These are phyloP conservation scores for Nerophis lumbriciformis DNA, from an alignment of 2,113 vertebrate genomes.

Conservation along the genomic window DNA sequence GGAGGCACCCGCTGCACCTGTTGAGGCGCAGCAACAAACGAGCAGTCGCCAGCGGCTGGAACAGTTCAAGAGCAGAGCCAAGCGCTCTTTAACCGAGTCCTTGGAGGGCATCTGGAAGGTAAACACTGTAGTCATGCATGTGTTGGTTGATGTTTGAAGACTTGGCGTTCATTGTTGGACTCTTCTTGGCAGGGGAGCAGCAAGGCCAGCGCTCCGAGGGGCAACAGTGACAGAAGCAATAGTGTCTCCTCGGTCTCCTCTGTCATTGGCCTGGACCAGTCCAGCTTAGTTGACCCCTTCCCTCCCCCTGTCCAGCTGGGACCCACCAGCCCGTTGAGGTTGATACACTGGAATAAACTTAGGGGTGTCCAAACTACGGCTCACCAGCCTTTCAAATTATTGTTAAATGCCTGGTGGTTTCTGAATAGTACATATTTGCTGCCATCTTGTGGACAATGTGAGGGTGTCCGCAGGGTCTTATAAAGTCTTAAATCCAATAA, in stretches of 20 bases:
- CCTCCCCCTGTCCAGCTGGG: conserved; percentile 31
- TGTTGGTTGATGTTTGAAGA: not conserved
- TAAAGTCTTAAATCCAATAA: too few relatives aligned
- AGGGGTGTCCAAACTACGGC: too few relatives aligned
- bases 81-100: conserved; percentile 88
- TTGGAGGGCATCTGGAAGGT: conserved; percentile 87
- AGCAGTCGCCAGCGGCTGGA: conserved; percentile 83
- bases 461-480: too few relatives aligned
- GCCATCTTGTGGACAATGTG: too few relatives aligned
- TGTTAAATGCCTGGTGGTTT: too few relatives aligned
- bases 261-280: conserved; percentile 57
- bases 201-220: conserved; percentile 74
- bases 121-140: not conserved
- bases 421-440: too few relatives aligned
- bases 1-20: conserved; percentile 47
- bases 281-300: conserved; percentile 42
- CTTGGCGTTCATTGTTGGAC: not conserved
- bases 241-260: conserved; percentile 62
- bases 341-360: conserved; percentile 5
- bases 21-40: conserved; percentile 72
- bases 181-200: conserved; percentile 76
- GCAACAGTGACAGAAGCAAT: conserved; percentile 70
- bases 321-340: conserved; percentile 65
- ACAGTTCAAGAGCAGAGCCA: conserved; percentile 86
- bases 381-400: too few relatives aligned